These are phyloP conservation scores for Copsychus sechellarum DNA, from an alignment of 2,113 vertebrate genomes.

Conservation along the genomic window DNA sequence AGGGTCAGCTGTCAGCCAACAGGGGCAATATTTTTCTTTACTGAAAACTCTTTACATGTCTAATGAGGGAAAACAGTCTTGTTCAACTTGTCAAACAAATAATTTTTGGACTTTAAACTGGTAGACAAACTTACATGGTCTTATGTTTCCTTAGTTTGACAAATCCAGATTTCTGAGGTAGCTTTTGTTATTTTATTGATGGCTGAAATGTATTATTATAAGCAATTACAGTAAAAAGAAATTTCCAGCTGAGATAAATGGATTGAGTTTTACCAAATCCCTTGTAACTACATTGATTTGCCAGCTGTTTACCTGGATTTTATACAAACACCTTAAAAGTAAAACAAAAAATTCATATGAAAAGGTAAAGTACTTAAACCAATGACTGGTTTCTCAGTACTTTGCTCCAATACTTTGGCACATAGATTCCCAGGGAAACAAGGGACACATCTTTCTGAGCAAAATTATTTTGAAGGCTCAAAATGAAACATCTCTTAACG, in stretches of 20 bases:
- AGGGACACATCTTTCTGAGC: not conserved
- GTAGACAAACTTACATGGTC: not conserved
- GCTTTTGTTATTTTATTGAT: not conserved
- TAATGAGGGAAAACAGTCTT: not conserved
- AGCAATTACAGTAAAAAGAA: not conserved
- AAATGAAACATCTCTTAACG: not conserved
- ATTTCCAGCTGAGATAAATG: not conserved
- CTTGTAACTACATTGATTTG: not conserved
- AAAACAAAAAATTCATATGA: not conserved
- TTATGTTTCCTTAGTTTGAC: not conserved
- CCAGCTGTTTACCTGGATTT: not conserved
- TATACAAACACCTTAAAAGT: not conserved
- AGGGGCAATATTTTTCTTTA: not conserved
- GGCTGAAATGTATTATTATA: not conserved
- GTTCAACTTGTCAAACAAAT: not conserved
- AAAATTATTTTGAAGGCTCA: not conserved
- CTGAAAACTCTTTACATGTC: not conserved
- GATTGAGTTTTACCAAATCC: not conserved
- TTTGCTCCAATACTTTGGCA: not conserved
- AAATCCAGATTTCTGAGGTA: not conserved
- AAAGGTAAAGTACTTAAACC: not conserved
- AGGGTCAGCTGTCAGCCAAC: not conserved
- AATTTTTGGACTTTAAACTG: not conserved
- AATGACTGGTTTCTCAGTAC: not conserved
- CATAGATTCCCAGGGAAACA: not conserved